Evolutionary conservation across 2,888 invertebrate genomes (phyloP), one percentile per base, ranked within the genome.

Genomic region (Listrodromus nycthemerus): DNA sequence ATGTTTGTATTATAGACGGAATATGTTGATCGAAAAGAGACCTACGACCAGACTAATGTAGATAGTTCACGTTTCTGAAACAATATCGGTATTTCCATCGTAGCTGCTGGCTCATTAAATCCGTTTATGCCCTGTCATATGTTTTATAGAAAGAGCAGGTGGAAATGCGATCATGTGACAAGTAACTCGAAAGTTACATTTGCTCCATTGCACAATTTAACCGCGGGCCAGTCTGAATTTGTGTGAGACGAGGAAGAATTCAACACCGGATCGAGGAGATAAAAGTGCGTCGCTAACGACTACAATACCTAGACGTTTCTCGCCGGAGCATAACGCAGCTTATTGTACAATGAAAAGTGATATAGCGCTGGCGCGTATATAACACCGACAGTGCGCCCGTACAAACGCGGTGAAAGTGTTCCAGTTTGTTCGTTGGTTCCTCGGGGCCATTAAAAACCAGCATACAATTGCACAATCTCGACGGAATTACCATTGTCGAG

Each of bases 321-420:
- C 61, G 71, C 52, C 19, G 65, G 41, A 8, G 74, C 27, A 27
- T 37, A 48, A 50, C 66, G 52, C 67, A 65, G 50, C 58, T 73
- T 81, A 81, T 78, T 75, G 71, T 76, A 66, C 67, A 50, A 48
- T 21, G 48, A 45, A 19, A 41, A 48, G 65, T 48, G 19, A 21
- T 10, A 19, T 16, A 55, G 13, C 21, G n/a, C 41, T 27, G 13
- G 52, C 33, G 16, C 16, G 58, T 30, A 48, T 33, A 30, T 50
- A 24, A 41, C 58, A 27, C 52, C 41, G 6, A 48, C 50, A 80
- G 70, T 48, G 65, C 67, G 61, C 75, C 75, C 74, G 67, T 79
- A 70, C 78, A 73, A 80, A n/a, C 61, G 73, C 50, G 78, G 86
- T 85, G 85, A 86, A 85, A 86, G 84, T 86, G 85, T 84, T 80